Percentiles rank a stretch among this genome's conserved stretches.
Evolutionary conservation across 1,140 invertebrate species (phyloP).

Genomic region (Oppia nitens): DNA sequence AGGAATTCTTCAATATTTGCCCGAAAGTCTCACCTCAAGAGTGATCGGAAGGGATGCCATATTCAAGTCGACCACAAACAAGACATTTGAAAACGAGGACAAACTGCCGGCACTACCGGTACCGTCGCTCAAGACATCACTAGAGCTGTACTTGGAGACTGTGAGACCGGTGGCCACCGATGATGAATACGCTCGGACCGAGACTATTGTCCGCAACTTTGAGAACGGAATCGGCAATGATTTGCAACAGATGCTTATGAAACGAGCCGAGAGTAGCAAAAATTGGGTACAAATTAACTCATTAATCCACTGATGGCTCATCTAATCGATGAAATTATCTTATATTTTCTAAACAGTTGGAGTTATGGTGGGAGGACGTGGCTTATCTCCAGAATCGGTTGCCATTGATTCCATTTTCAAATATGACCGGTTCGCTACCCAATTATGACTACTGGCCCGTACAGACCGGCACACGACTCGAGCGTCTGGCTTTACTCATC

Average conservation of each 20-base stretch:
- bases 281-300: conserved; percentile 6
- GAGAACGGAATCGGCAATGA: conserved; percentile 27
- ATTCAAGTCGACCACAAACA: conserved; percentile 6
- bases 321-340: not conserved
- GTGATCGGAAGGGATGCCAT: conserved; percentile 1
- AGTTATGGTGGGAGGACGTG: conserved; percentile 30
- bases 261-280: not conserved
- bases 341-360: conserved; percentile 21
- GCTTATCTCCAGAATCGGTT: conserved; percentile 27
- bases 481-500: conserved; percentile 24
- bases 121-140: conserved; percentile 25
- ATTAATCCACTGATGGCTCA: not conserved
- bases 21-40: not conserved
- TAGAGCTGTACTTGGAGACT: conserved; percentile 30
- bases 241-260: conserved; percentile 21
- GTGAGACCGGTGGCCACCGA: conserved; percentile 26
- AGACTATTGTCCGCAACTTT: conserved; percentile 28
- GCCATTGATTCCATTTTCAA: conserved; percentile 27
- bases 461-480: conserved; percentile 23
- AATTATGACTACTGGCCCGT: conserved; percentile 24
- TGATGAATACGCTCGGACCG: conserved; percentile 28
- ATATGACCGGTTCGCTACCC: conserved; percentile 28
- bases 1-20: not conserved
- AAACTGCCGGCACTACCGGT: conserved; percentile 19
- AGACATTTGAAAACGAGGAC: conserved; percentile 22